phyloP scores from a whole-genome alignment of 2,113 vertebrate species.

The Archilochus colubris region DNA sequence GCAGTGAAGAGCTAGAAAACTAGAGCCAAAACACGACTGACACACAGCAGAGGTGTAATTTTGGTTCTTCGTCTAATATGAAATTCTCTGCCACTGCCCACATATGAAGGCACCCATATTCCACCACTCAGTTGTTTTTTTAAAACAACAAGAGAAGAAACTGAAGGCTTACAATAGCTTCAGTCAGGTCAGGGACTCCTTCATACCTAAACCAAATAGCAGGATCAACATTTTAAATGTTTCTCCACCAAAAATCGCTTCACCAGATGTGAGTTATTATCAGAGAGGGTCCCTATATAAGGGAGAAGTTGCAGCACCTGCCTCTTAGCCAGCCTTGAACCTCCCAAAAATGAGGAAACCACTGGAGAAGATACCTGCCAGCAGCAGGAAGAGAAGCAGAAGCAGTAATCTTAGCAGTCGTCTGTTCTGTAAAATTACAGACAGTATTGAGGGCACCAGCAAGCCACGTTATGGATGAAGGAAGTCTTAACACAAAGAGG shows the following conservation, averaged over 20 bases:
- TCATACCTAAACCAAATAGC: background rate
- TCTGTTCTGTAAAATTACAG: background rate
- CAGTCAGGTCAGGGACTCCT: background rate
- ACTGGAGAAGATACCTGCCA: background rate
- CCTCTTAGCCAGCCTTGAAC: background rate
- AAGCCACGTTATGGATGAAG: fast-evolving
- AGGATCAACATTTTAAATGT: background rate
- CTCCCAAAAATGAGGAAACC: background rate
- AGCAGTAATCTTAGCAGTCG: background rate
- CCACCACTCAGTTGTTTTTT: background rate
- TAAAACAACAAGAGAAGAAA: background rate
- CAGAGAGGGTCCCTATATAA: background rate
- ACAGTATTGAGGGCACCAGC: background rate
- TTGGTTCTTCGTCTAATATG: background rate
- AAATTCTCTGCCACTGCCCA: background rate
- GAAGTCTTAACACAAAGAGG: background rate
- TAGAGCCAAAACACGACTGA: background rate
- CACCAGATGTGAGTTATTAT: background rate
- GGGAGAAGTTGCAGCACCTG: background rate
- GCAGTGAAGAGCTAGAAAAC: background rate
- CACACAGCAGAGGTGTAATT: background rate
- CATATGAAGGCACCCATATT: background rate
- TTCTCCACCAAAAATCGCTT: background rate
- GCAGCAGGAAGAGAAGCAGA: background rate
- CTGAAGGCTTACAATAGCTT: background rate